phyloP scores from a whole-genome alignment of 2,888 invertebrate genomes.

The Dryocosmus kuriphilus region DNA sequence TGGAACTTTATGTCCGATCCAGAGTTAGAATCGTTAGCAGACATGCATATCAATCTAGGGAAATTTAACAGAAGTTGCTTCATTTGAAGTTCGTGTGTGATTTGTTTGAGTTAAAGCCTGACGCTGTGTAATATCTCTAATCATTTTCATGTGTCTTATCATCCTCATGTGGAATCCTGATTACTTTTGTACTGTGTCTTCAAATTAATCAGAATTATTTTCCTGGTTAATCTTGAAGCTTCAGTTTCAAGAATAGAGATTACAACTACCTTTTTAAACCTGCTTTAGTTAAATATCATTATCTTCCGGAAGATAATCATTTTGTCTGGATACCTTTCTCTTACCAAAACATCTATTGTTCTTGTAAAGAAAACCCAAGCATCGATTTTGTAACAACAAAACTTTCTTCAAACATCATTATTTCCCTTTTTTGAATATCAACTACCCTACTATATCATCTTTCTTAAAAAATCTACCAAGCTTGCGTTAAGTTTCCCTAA shows the following conservation, averaged over 20 bases:
- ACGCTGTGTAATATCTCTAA: neutral
- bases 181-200: neutral
- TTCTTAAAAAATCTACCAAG: neutral
- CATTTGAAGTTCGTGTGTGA: neutral
- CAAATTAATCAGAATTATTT: neutral
- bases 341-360: too few species aligned
- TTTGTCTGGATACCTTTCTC: neutral
- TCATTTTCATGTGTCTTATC: neutral
- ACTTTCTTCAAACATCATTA: too few species aligned
- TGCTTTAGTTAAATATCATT: too few species aligned
- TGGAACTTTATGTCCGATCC: neutral
- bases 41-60: conserved; percentile 13
- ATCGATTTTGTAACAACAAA: too few species aligned
- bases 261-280: too few species aligned
- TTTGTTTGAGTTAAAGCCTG: neutral
- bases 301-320: too few species aligned
- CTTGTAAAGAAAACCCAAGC: too few species aligned
- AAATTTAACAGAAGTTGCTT: neutral
- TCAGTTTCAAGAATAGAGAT: too few species aligned
- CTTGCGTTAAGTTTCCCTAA: neutral
- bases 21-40: neutral
- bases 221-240: neutral
- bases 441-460: neutral
- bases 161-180: neutral
- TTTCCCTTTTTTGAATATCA: too few species aligned